Evolutionary conservation across 2,888 invertebrate species (phyloP).

Genomic region (Acronicta psi): DNA sequence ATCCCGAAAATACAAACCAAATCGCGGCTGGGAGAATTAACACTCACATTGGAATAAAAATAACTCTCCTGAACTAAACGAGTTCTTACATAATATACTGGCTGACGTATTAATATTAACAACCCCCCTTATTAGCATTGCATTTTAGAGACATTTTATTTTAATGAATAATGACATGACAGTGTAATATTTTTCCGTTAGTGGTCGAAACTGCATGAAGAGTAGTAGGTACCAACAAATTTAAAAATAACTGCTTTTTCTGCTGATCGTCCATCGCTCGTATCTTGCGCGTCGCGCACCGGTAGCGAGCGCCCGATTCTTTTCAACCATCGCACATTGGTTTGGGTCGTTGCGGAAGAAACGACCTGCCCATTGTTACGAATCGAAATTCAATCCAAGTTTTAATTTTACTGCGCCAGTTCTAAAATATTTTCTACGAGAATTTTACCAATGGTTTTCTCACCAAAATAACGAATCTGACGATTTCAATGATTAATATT

Average conservation of each 20-base stretch:
- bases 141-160: too few species aligned
- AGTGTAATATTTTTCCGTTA: too few species aligned
- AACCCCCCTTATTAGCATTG: too few species aligned
- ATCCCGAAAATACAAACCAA: too few species aligned
- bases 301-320: slow-evolving; percentile 23
- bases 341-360: slow-evolving; percentile 52
- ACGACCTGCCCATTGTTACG: slow-evolving; percentile 60
- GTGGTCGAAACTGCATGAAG: too few species aligned
- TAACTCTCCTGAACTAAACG: too few species aligned
- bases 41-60: too few species aligned
- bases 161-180: too few species aligned
- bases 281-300: slow-evolving; percentile 10
- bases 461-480: neutral
- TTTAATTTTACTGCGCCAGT: slow-evolving; percentile 50
- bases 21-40: too few species aligned
- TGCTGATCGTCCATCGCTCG: neutral
- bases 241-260: neutral
- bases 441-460: neutral
- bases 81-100: too few species aligned
- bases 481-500: too few species aligned
- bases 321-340: slow-evolving; percentile 50
- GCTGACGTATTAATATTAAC: too few species aligned
- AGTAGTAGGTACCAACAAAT: neutral
- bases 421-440: neutral
- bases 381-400: slow-evolving; percentile 64